A percentile compares a stretch with the other conserved stretches of the same genome.
Evolutionary conservation across 2,797 vertebrate genomes (phyloP).

Genomic region (Hoplostethus atlanticus): DNA sequence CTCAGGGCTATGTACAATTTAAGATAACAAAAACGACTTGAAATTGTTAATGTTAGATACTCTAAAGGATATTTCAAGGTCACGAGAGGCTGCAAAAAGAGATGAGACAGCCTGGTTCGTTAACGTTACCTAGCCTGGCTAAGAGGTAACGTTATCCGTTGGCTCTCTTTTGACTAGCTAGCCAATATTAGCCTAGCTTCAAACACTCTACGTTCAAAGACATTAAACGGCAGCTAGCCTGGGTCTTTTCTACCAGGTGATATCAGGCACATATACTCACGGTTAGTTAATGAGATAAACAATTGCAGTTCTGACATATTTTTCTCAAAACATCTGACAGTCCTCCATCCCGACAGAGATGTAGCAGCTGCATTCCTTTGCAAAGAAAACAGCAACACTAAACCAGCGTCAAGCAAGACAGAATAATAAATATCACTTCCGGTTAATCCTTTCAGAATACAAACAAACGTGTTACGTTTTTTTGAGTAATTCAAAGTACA

Average conservation of each 20-base stretch:
- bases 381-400: slow-evolving; percentile 37
- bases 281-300: slow-evolving; percentile 4
- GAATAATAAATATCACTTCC: slow-evolving; percentile 17
- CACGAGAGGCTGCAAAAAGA: slow-evolving; percentile 4
- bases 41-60: neutral
- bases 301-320: slow-evolving; percentile 44
- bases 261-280: slow-evolving; percentile 62
- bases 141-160: slow-evolving; percentile 57
- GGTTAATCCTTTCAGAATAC: slow-evolving; percentile 59
- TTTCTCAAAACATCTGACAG: slow-evolving; percentile 57
- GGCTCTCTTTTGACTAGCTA: slow-evolving; percentile 35
- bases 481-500: too few relatives aligned
- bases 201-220: slow-evolving; percentile 8
- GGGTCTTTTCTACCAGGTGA: neutral
- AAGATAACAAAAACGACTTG: neutral
- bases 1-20: neutral
- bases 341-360: slow-evolving; percentile 52
- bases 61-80: neutral
- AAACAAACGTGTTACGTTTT: neutral
- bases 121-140: slow-evolving; percentile 11
- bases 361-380: slow-evolving; percentile 70
- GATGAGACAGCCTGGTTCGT: slow-evolving; percentile 27
- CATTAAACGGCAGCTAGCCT: neutral
- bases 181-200: slow-evolving; percentile 66
- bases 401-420: neutral